These are phyloP conservation scores for Drosophila virilis DNA, from an alignment of 1,140 invertebrate genomes.

Conservation along the genomic window DNA sequence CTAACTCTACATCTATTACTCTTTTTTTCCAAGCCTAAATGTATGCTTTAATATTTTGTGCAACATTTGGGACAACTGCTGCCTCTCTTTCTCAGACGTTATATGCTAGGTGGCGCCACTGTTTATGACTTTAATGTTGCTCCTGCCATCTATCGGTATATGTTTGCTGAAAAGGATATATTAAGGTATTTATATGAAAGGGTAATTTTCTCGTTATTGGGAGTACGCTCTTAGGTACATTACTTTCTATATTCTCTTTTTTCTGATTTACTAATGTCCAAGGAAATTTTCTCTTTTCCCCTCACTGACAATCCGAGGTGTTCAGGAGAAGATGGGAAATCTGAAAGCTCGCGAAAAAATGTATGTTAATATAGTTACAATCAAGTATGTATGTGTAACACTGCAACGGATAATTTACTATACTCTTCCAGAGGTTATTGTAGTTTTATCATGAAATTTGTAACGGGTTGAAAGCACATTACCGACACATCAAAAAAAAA, in stretches of 20 bases:
- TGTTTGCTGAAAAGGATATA: not conserved
- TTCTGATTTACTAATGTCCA: slow-evolving; percentile 4
- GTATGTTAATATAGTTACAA: not conserved
- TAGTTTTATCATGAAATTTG: not conserved
- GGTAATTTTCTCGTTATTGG: slow-evolving; percentile 16
- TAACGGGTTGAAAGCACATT: not conserved
- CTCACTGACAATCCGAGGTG: not conserved
- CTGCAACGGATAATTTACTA: not conserved
- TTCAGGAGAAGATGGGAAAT: not conserved
- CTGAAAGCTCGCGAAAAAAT: not conserved
- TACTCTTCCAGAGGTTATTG: not conserved
- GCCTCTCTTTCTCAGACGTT: not conserved
- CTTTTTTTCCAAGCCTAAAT: not conserved
- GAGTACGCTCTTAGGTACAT: not conserved
- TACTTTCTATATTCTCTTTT: not conserved
- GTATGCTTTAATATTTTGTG: not conserved
- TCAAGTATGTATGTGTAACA: not conserved
- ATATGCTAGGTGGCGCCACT: slow-evolving; percentile 3
- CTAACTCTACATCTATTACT: too few relatives aligned
- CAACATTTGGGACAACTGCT: not conserved
- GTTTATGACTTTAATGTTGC: not conserved
- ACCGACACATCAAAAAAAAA: too few relatives aligned
- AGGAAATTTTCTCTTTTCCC: slow-evolving; percentile 24
- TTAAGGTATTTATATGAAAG: not conserved
- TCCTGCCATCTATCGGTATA: slow-evolving; percentile 8